These are phyloP conservation scores for Noctilio leporinus DNA, from an alignment of 2,113 vertebrate species.

Conservation along the genomic window DNA sequence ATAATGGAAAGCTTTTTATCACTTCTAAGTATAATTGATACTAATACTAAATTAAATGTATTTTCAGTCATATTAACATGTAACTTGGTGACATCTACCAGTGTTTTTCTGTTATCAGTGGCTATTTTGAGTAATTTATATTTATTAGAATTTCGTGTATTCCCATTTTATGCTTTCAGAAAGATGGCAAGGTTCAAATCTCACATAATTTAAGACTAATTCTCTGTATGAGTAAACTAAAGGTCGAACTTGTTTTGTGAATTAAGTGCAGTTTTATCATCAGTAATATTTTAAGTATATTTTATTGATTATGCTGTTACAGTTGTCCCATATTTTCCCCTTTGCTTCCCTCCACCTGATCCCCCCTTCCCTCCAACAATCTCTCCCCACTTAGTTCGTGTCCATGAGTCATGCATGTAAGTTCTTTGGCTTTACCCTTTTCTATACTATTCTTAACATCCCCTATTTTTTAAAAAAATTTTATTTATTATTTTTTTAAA, in stretches of 20 bases:
- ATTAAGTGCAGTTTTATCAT: neutral
- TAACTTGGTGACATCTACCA: neutral
- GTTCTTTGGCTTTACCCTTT: too few species aligned
- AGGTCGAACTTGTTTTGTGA: neutral
- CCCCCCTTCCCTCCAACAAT: too few species aligned
- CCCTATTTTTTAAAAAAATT: too few species aligned
- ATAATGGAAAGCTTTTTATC: slow-evolving; percentile 30
- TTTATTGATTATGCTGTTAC: too few species aligned
- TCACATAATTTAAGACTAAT: neutral
- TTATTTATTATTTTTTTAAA: too few species aligned
- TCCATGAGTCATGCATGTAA: too few species aligned
- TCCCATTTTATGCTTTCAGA: slow-evolving; percentile 2
- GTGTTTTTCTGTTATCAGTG: neutral
- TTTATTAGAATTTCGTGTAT: slow-evolving; percentile 12
- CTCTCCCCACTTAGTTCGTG: too few species aligned
- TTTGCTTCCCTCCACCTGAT: too few species aligned
- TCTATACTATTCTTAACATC: too few species aligned
- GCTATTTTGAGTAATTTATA: slow-evolving; percentile 19
- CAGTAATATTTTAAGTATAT: slow-evolving; percentile 19
- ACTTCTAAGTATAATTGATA: slow-evolving; percentile 11
- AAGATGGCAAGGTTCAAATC: neutral
- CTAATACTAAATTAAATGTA: slow-evolving; percentile 14
- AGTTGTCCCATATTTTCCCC: too few species aligned
- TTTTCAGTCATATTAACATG: neutral
- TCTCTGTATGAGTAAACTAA: neutral